Conservation (phyloP, 2,113 vertebrate species). For the Megaceryle torquata region DNA sequence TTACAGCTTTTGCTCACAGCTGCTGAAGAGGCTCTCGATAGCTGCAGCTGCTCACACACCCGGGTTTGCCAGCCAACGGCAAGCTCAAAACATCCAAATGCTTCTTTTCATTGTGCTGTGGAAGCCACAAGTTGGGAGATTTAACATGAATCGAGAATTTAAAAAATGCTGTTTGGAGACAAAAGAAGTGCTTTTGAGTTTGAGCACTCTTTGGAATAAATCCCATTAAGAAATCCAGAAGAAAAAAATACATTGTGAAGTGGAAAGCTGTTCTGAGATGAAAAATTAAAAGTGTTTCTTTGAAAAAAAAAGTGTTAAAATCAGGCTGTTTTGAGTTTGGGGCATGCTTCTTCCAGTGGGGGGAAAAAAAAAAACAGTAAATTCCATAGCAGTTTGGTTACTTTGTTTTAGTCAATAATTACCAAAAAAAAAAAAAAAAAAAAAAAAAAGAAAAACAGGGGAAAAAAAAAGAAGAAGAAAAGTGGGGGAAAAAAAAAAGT, state of each 20-base stretch:
- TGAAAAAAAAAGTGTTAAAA: not conserved
- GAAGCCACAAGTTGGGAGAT: not conserved
- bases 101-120: not conserved
- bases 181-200: not conserved
- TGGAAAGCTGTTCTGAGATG: accelerated
- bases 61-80: not conserved
- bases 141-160: not conserved
- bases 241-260: not conserved
- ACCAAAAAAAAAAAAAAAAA: not conserved
- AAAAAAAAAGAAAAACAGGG: too few relatives aligned
- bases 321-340: not conserved
- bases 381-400: not conserved
- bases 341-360: not conserved
- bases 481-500: not conserved
- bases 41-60: constrained; percentile 30
- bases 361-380: not conserved
- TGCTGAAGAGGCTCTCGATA: not conserved
- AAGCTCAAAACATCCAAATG: not conserved
- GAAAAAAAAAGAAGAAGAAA: not conserved
- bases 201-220: not conserved
- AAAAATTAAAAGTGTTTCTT: not conserved
- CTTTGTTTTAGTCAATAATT: not conserved
- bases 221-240: not conserved
- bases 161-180: not conserved
- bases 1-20: not conserved